Conservation (phyloP, 2,888 invertebrate species). For the Odontomyia ornata region DNA sequence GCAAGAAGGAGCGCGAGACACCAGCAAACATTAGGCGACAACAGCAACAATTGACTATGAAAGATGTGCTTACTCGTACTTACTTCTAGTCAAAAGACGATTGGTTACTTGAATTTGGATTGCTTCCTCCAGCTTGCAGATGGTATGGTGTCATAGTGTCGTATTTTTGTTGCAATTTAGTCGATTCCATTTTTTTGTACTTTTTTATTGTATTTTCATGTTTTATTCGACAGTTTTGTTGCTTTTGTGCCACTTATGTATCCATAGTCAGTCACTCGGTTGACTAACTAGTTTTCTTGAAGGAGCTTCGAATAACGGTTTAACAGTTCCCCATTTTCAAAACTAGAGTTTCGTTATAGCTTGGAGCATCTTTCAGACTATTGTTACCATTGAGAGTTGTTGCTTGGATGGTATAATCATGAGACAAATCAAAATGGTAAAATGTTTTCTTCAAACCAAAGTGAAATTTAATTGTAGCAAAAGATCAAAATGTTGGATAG, state of each 20-base stretch:
- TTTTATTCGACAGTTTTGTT: too few species aligned
- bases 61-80: too few species aligned
- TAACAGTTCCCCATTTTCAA: not conserved
- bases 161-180: slow-evolving; percentile 8
- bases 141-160: slow-evolving; percentile 14
- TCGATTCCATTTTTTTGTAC: not conserved
- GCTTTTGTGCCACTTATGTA: not conserved
- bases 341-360: slow-evolving; percentile 17
- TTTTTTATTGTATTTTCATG: slow-evolving; percentile 3
- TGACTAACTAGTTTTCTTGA: not conserved
- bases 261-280: not conserved
- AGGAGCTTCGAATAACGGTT: not conserved
- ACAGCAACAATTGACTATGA: too few species aligned
- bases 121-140: not conserved
- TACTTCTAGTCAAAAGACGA: not conserved
- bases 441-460: not conserved
- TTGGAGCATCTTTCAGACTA: slow-evolving; percentile 20
- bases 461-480: slow-evolving; percentile 32
- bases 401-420: slow-evolving; percentile 7
- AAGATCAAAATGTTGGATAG: not conserved
- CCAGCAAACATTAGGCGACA: too few species aligned
- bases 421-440: slow-evolving; percentile 18
- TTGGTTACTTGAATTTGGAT: not conserved
- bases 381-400: not conserved
- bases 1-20: not conserved